Base-by-base conservation (phyloP, 2,797 vertebrate genomes). In the Lophius americanus region DNA sequence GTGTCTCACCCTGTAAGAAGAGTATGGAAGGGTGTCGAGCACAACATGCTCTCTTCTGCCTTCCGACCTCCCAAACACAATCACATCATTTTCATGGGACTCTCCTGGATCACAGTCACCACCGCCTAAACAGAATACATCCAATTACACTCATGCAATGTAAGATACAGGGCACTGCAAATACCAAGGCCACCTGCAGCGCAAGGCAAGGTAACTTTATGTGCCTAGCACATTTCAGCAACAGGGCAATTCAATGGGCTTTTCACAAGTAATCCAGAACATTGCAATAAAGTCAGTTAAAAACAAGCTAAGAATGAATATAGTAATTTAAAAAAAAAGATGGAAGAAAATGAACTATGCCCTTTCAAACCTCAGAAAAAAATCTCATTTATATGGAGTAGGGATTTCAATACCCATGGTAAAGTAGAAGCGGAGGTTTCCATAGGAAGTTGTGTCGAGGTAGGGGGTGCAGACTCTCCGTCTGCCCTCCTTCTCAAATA, bases 401-500 rank as follows among this genome's bases (percentile, higher is more conserved):
- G 12, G 23, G 43, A 43, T 51, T 70, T 69, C 14, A 12, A 8
- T 85, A 92, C 91, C 98, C 96, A 98, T 98, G 60, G 92, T 92
- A 47, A 98, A 97, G 92, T 96, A 91, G 92, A 99, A 97, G 39
- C 98, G 94, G 52, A 99, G 94, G 92, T 98, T 99, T 66, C 98
- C 98, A 9, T 95, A 98, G 43, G 94, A 92, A 0, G 96, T 98
- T 55, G 96, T 95, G 84, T 99, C 97, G 81, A 99, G 91, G 84
- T 96, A 96, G 0, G 98, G 97, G 23, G 96, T 99, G 68, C 98
- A 99, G 70, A 97, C 79, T 85, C 93, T 95, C 76, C 98, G 96
- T 73, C 95, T 94, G 60, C 96, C 96, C 2, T 96, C 95, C 82
- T 86, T 94, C 70, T 96, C 94, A 82, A 99, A 98, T 59, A 99